Base-by-base conservation (phyloP, 2,113 vertebrate species). In the Platysternon megacephalum region DNA sequence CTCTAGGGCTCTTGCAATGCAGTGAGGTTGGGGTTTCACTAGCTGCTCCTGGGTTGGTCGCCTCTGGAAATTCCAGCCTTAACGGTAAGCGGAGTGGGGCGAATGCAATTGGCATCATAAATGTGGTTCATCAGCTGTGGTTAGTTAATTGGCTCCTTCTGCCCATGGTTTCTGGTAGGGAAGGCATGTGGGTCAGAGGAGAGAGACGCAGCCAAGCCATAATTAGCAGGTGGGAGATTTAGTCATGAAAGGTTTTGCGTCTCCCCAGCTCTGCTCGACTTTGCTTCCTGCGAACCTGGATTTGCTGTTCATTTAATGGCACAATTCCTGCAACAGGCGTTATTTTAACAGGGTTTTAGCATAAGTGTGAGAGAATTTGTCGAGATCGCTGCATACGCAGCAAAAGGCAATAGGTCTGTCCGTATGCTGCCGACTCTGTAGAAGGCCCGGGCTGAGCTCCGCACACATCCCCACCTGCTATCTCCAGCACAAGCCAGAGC, bases 311-410 rank as follows among this genome's bases (percentile, higher is more conserved):
- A 42, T 39, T 46, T 9, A 91, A 80, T 8, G 2, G 89, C 80
- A 89, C 89, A 86, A 89, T 88, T 79, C 83, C 80, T 8, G 85
- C 56, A 29, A 5, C 8, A 0, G 88, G 55, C 79, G 9, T 84
- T 86, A 84, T 94, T 95, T 91, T 91, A 93, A 89, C 88, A 44
- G 68, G 93, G 74, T 87, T 94, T 86, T 82, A 5, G 11, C 2
- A 0, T 22, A 0, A 0, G 65, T 1, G 52, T 35, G 79, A 56
- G 52, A 88, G 92, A 90, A 93, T 93, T 95, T 96, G 48, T 51
- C 22, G 13, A 44, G 76, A 32, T 51, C 3, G 26, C 65, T 44
- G 42, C 2, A 0, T 26, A 82, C 46, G 6, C 51, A 9, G 58
- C 1, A 0, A 4, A 78, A 78, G 78, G 12, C 48, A 28, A 28